Base-by-base conservation (phyloP, 1,140 invertebrate genomes). In the Rhizoglyphus robini region DNA sequence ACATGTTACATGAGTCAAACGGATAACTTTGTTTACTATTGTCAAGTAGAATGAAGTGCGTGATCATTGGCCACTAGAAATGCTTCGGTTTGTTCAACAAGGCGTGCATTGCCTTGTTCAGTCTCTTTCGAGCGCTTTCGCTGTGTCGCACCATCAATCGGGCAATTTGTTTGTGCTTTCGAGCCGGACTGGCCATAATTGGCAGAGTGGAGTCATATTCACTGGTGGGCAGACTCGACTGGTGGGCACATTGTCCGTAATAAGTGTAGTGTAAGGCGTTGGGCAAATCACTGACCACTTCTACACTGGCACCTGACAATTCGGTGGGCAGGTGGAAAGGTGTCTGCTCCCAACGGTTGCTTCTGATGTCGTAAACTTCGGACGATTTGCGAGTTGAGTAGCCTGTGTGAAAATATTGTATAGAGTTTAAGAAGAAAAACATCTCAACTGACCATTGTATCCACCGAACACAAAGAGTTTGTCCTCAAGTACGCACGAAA, bases 401-500 rank as follows among this genome's bases (percentile, higher is more conserved):
- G 15, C n/a, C n/a, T n/a, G n/a, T n/a, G n/a, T n/a, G n/a, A n/a
- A n/a, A n/a, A n/a, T n/a, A n/a, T n/a, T n/a, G n/a, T n/a, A n/a
- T n/a, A n/a, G n/a, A n/a, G n/a, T n/a, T n/a, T n/a, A n/a, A n/a
- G n/a, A n/a, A n/a, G n/a, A n/a, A n/a, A n/a, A n/a, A n/a, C n/a
- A n/a, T n/a, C n/a, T n/a, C n/a, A n/a, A n/a, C n/a, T n/a, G n/a
- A n/a, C 65, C 65, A 66, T 68, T 34, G 38, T 68, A 67, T 11
- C 68, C 68, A 34, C 68, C 68, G n/a, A 69, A 30, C 20, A 65
- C 66, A 23, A 54, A 61, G 15, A 69, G 15, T 23, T 60, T 30
- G 25, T 62, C 57, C 11, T 69, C 65, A 27, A 73, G 64, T 23
- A 74, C 68, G 15, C 67, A 68, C 0, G 70, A 70, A 18, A 60